Percentiles rank a stretch among this genome's conserved stretches.
phyloP scores from a whole-genome alignment of 2,797 vertebrate genomes.

The Enteromius radiatus region DNA sequence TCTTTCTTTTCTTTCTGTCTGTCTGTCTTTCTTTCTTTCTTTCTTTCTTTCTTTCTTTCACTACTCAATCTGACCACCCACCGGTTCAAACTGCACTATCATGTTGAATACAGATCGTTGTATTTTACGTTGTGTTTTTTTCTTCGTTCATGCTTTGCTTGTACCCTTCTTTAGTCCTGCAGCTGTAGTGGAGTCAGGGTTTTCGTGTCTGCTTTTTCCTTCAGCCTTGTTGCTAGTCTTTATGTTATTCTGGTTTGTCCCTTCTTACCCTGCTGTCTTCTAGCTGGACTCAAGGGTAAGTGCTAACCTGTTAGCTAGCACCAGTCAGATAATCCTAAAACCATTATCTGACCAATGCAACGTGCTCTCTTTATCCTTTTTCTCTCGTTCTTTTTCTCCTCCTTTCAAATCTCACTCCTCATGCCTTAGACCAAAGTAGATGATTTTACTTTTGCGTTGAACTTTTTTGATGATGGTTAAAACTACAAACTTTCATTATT shows the following conservation, averaged over 20 bases:
- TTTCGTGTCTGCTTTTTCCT: slow-evolving; percentile 97
- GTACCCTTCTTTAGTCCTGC: slow-evolving; percentile 88
- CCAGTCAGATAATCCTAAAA: slow-evolving; percentile 99
- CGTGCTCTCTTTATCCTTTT: slow-evolving; percentile 84
- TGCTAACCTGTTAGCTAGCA: slow-evolving; percentile 99
- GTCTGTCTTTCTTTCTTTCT: slow-evolving; percentile 13
- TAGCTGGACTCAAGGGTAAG: slow-evolving; percentile 99
- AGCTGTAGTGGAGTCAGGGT: slow-evolving; percentile 95
- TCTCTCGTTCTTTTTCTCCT: slow-evolving; percentile 64
- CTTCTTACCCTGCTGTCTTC: slow-evolving; percentile 99
- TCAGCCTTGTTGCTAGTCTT: slow-evolving; percentile 99
- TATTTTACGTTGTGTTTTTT: slow-evolving; percentile 84
- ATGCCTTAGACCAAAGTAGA: slow-evolving; percentile 97
- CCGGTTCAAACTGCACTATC: slow-evolving; percentile 74
- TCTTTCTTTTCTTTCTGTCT: slow-evolving; percentile 1
- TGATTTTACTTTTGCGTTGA: slow-evolving; percentile 85
- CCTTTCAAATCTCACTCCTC: slow-evolving; percentile 91
- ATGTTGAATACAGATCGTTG: slow-evolving; percentile 76
- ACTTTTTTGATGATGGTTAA: slow-evolving; percentile 87
- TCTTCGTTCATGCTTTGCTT: slow-evolving; percentile 96
- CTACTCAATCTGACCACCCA: slow-evolving; percentile 70
- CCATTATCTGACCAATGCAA: slow-evolving; percentile 99
- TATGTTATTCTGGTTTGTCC: slow-evolving; percentile 99
- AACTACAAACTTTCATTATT: slow-evolving; percentile 85
- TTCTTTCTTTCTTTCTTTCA: slow-evolving; percentile 38